phyloP scores from a whole-genome alignment of 2,888 invertebrate species.

The Nemapogon koenigi region DNA sequence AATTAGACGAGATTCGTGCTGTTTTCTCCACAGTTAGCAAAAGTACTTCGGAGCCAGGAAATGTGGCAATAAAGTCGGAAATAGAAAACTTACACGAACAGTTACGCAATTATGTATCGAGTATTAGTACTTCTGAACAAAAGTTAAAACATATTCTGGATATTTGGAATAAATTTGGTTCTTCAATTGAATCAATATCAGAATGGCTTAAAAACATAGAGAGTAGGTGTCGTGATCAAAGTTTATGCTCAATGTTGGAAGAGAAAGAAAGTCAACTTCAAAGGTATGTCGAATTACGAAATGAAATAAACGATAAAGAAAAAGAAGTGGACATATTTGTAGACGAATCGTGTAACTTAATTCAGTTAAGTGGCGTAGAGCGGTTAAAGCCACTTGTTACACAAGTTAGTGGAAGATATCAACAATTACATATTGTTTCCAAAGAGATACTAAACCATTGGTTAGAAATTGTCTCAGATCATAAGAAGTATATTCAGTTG shows the following conservation, averaged over 20 bases:
- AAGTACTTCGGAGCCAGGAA: conserved; percentile 83
- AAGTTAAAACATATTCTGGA: conserved; percentile 77
- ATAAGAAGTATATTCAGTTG: conserved; percentile 78
- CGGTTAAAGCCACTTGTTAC: conserved; percentile 85
- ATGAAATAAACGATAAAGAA: conserved; percentile 80
- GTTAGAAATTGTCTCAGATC: conserved; percentile 84
- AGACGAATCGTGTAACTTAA: conserved; percentile 85
- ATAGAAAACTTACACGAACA: conserved; percentile 72
- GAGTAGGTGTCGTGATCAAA: conserved; percentile 84
- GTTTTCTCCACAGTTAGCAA: conserved; percentile 72
- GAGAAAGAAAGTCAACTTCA: conserved; percentile 82
- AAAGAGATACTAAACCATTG: conserved; percentile 88
- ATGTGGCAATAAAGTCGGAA: conserved; percentile 75
- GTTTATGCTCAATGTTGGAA: conserved; percentile 77
- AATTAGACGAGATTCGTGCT: conserved; percentile 72
- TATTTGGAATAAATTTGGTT: conserved; percentile 90
- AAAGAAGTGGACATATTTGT: conserved; percentile 86
- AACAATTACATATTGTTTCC: conserved; percentile 78
- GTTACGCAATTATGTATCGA: conserved; percentile 70
- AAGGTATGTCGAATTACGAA: conserved; percentile 75
- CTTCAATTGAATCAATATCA: conserved; percentile 77
- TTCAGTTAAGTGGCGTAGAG: conserved; percentile 84
- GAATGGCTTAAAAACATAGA: conserved; percentile 89
- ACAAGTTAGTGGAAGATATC: conserved; percentile 89
- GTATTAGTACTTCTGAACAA: conserved; percentile 72